These are phyloP conservation scores for Blastomussa wellsi DNA, from an alignment of 92 coral and sea anemone species.

Conservation along the genomic window DNA sequence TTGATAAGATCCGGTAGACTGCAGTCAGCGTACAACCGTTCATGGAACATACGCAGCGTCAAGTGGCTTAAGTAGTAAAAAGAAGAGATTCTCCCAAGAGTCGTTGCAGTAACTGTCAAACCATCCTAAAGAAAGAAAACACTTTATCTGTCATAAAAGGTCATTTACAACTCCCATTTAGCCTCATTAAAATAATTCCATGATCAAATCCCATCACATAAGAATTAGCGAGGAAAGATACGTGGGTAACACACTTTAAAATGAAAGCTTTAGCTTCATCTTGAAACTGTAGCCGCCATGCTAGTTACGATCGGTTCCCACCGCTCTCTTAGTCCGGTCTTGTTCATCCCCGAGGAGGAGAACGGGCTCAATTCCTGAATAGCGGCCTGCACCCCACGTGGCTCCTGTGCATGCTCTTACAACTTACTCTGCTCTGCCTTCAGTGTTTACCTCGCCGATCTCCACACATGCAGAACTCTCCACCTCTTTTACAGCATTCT, in stretches of 20 bases:
- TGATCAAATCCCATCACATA: no score
- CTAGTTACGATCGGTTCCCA: no score
- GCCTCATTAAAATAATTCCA: no score
- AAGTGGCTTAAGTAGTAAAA: slow-evolving; percentile 94
- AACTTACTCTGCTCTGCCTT: not conserved
- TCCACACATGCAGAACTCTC: slow-evolving; percentile 78
- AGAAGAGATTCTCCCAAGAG: slow-evolving; percentile 89
- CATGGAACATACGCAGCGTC: slow-evolving; percentile 91
- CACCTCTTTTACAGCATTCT: slow-evolving; percentile 76
- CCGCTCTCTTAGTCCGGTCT: no score
- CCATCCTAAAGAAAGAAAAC: slow-evolving; percentile 62
- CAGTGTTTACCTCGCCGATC: slow-evolving; percentile 70
- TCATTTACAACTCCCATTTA: no score
- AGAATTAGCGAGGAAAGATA: no score
- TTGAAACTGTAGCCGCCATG: no score
- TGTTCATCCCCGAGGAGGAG: no score
- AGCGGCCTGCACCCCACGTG: not conserved
- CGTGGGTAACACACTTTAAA: no score
- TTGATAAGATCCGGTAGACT: slow-evolving; percentile 81
- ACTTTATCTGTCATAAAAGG: no score
- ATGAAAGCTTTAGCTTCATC: no score
- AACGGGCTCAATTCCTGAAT: no score
- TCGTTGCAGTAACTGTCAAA: slow-evolving; percentile 75
- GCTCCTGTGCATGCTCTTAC: not conserved
- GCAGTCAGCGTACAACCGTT: slow-evolving; percentile 80